A percentile compares a stretch with the other conserved stretches of the same genome.
Conservation (phyloP, 2,888 invertebrate species). For the Xanthorhoe designata region DNA sequence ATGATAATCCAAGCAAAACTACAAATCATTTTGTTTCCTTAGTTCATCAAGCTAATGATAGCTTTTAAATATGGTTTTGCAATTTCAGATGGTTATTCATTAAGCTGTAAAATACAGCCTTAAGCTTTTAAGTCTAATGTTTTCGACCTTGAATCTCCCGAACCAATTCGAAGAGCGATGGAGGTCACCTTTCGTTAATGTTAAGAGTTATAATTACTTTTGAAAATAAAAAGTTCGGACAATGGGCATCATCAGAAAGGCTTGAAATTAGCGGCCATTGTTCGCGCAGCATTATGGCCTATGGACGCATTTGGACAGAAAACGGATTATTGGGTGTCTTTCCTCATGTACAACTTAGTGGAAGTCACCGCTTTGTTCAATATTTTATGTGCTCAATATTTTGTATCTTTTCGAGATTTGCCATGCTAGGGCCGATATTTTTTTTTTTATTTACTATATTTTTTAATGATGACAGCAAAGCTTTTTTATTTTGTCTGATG, state of each 20-base stretch:
- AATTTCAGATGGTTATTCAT: conserved; percentile 10
- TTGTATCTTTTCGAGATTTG: not conserved
- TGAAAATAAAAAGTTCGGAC: conserved; percentile 41
- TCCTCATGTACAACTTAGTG: not conserved
- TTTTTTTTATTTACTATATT: too few species aligned
- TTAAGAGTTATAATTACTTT: conserved; percentile 45
- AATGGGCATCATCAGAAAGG: conserved; percentile 40
- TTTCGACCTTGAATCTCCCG: conserved; percentile 27
- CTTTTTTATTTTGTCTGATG: too few species aligned
- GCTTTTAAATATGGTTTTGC: conserved; percentile 1
- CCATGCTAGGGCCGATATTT: not conserved
- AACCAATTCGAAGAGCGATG: conserved; percentile 43
- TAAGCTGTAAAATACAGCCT: conserved; percentile 32
- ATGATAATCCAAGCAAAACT: not conserved
- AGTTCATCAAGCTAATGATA: conserved; percentile 1
- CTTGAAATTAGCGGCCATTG: conserved; percentile 44
- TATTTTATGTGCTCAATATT: too few species aligned
- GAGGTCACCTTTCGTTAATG: conserved; percentile 49
- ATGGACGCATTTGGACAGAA: not conserved
- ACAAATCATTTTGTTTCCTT: not conserved
- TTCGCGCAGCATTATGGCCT: conserved; percentile 33
- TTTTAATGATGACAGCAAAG: too few species aligned
- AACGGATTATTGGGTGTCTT: not conserved
- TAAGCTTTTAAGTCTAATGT: conserved; percentile 5
- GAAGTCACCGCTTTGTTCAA: not conserved